Base-by-base conservation (phyloP, 2,888 invertebrate species). In the Coelopa pilipes region DNA sequence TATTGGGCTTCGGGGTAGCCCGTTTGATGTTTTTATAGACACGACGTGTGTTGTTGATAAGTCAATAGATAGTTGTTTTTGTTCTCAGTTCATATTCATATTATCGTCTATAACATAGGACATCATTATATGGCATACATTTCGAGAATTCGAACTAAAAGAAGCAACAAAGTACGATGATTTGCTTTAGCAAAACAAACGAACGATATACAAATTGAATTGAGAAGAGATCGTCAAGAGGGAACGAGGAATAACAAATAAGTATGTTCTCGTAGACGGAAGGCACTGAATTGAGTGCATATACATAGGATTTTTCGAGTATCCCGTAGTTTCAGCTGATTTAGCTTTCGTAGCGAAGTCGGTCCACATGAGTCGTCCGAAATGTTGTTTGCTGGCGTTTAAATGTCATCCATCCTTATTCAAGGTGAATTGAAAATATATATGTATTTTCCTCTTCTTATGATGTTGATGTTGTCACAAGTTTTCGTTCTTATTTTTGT, bases 101-200 rank as follows among this genome's bases (percentile, higher is more conserved):
- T 60, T 34, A 45, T 17, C 19, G 63, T 46, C 34, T 7, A 7
- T 7, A 34, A 34, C 34, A 34, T 34, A 34, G 34, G n/a, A 34
- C 62, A 34, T 12, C 45, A 45, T 63, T 45, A n/a, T 1, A 17
- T 63, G 63, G n/a, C 46, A 63, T 11, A 63, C 45, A 62, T 5
- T 63, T 46, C 12, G 19, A 17, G 1, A 62, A 0, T 63, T 46
- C 12, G 19, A 17, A 9, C 9, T 11, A 19, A 63, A 9, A 63
- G 46, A 17, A 9, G 34, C 45, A 34, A 11, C 2, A 21, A 24
- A 66, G 19, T 13, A 17, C 17, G 21, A 66, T 49, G 50, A 50
- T 66, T 50, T 9, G 50, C 49, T 47, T 9, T 47, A 66, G 66
- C 66, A 66, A 66, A 49, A 65, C 65, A 65, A 65, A 65, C 65